Evolutionary conservation across 2,113 vertebrate species (phyloP), one percentile per base, ranked within the genome.

Genomic region (Puma concolor): DNA sequence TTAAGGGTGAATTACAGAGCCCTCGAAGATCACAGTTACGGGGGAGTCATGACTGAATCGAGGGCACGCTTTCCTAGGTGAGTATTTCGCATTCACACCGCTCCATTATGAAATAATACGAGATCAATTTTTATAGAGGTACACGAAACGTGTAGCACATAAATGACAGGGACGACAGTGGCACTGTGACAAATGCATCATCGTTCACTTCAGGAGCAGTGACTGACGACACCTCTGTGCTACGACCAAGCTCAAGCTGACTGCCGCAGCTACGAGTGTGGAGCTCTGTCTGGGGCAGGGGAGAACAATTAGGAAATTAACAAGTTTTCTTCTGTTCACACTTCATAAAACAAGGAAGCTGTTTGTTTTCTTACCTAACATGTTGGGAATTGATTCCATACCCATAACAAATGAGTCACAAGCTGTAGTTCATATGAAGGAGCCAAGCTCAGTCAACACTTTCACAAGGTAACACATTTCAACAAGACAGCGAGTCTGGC

Each of bases 321-420:
- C 41, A 36, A 8, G 76, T 72, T 64, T 93, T 31, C 94, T 95
- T 92, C 96, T 93, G 94, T 93, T 96, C 79, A 23, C 88, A 96
- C 96, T 87, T 82, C 89, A 90, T 97, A 80, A 93, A 97, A 93
- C 72, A 83, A 86, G 89, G 57, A 84, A 81, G 90, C 36, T 94
- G 96, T 96, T 77, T 97, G 95, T 95, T 97, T 85, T 88, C 79
- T 79, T 31, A 63, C 91, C 41, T n/a, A 66, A 97, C 96, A 23
- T 60, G 97, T 2, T 92, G 97, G 84, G 94, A 92, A 82, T 41
- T 44, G 95, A 93, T 57, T 95, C 77, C 21, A 85, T 86, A 74
- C 67, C 96, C 33, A 1, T 25, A 36, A 66, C 16, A 60, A 83
- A 29, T 97, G 95, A 97, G 92, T 96, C 98, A 95, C 36, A 15